Conservation (phyloP, 1,140 invertebrate genomes). For the Aphaenogaster rudis region DNA sequence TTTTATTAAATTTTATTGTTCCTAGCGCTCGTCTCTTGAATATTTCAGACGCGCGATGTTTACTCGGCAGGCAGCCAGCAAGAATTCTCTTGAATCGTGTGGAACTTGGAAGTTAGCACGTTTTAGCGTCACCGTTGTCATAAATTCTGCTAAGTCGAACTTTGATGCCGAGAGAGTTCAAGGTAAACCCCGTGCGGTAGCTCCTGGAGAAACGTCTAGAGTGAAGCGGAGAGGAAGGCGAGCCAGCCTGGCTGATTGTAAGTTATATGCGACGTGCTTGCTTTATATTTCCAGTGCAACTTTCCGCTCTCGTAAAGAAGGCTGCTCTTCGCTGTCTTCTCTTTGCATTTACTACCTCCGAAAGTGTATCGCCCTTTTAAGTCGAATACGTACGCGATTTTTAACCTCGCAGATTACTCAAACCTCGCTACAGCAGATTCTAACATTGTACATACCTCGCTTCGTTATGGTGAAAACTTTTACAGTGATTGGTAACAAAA, state of each 20-base stretch:
- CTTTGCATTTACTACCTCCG: conserved; percentile 77
- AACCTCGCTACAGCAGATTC: neutral
- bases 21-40: conserved; percentile 52
- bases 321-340: conserved; percentile 78
- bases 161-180: conserved; percentile 72
- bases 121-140: conserved; percentile 66
- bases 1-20: conserved; percentile 64
- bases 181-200: conserved; percentile 75
- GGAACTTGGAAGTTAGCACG: conserved; percentile 63
- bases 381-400: conserved; percentile 79
- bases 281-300: conserved; percentile 86
- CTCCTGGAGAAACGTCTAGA: conserved; percentile 77
- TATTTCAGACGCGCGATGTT: conserved; percentile 57
- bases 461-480: neutral
- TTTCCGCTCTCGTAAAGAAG: conserved; percentile 86
- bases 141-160: conserved; percentile 77
- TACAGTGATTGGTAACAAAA: neutral
- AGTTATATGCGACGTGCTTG: conserved; percentile 86
- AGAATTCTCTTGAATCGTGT: conserved; percentile 61
- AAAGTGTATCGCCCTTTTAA: conserved; percentile 80
- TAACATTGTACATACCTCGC: too few relatives aligned
- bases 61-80: conserved; percentile 58
- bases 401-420: conserved; percentile 76
- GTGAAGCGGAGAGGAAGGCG: conserved; percentile 74
- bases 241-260: conserved; percentile 84